Evolutionary conservation across 2,113 vertebrate species (phyloP).

Genomic region (Recurvirostra avosetta): DNA sequence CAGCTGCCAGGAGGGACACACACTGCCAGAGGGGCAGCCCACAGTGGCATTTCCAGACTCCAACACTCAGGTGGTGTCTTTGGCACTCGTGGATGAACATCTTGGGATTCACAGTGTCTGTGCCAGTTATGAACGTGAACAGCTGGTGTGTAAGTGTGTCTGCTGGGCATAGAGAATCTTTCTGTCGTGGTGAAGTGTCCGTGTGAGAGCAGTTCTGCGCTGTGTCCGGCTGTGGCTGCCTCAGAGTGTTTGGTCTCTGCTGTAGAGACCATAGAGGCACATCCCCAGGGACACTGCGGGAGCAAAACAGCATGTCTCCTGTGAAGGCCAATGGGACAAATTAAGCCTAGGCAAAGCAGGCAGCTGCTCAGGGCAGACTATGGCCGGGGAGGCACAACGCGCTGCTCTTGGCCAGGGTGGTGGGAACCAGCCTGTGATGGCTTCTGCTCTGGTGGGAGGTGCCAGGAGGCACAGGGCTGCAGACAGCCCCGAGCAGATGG

Average conservation of each 20-base stretch:
- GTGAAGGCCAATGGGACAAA: background rate
- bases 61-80: no score
- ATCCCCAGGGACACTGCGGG: background rate
- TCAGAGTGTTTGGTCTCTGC: background rate
- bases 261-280: background rate
- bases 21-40: fast-evolving
- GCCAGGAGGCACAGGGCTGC: background rate
- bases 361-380: background rate
- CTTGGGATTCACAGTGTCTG: background rate
- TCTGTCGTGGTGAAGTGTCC: background rate
- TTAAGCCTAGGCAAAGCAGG: background rate
- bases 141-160: fast-evolving
- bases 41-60: fast-evolving
- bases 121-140: background rate
- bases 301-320: background rate
- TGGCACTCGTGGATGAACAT: fast-evolving
- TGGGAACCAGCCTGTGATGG: background rate
- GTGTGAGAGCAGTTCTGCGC: fast-evolving
- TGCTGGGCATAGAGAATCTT: background rate
- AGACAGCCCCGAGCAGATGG: background rate
- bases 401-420: fast-evolving
- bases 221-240: background rate
- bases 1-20: fast-evolving
- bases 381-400: background rate
- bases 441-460: background rate